Conservation (phyloP, 1,140 invertebrate species). For the Trichogramma pretiosum region DNA sequence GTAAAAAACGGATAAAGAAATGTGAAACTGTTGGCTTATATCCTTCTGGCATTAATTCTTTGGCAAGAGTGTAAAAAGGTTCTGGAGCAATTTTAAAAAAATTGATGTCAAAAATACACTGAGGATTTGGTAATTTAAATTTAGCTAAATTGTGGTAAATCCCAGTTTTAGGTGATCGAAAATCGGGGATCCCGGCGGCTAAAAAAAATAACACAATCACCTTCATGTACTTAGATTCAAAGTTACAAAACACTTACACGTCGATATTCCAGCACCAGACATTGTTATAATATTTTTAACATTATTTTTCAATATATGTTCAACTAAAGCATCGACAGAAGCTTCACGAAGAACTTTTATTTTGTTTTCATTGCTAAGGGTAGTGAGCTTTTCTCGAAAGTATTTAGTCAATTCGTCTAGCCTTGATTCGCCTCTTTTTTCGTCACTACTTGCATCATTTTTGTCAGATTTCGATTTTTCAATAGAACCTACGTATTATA, state of each 20-base stretch:
- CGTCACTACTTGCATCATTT: too few species aligned
- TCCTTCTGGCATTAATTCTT: constrained; percentile 73
- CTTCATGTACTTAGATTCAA: neutral
- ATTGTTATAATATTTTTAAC: constrained; percentile 85
- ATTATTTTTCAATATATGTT: constrained; percentile 63
- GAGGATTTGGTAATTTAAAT: constrained; percentile 86
- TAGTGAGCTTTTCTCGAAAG: too few species aligned
- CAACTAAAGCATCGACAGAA: constrained; percentile 58
- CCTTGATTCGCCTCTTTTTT: too few species aligned
- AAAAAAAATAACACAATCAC: constrained; percentile 17
- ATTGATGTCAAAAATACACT: constrained; percentile 88
- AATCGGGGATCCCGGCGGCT: constrained; percentile 93
- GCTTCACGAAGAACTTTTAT: constrained; percentile 38
- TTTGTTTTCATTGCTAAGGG: neutral
- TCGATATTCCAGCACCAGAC: constrained; percentile 91
- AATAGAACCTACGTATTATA: too few species aligned
- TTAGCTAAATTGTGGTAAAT: constrained; percentile 88
- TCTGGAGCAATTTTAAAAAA: constrained; percentile 74
- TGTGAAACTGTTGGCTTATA: constrained; percentile 77
- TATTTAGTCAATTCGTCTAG: too few species aligned
- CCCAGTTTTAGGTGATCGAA: constrained; percentile 81
- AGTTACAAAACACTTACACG: constrained; percentile 58
- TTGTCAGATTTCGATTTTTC: too few species aligned
- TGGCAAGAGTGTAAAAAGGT: constrained; percentile 79
- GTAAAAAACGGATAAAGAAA: constrained; percentile 72